Evolutionary conservation across 2,888 invertebrate genomes (phyloP), one percentile per base, ranked within the genome.

Genomic region (Dicranocentrus wangi): DNA sequence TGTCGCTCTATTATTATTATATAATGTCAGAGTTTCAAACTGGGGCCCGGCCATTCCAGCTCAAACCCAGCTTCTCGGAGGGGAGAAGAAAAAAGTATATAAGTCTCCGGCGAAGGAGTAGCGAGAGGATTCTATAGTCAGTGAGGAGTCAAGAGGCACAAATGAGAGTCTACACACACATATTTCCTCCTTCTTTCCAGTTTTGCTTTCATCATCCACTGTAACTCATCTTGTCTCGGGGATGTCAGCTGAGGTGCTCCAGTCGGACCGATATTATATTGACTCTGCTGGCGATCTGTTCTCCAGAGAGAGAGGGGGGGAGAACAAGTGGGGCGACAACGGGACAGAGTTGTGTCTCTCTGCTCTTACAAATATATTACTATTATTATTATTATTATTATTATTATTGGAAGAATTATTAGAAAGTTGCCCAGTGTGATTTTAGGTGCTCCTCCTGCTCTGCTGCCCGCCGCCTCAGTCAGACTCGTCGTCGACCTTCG

Each of bases 291-390:
- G n/a, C n/a, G n/a, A n/a, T n/a, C n/a, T n/a, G n/a, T n/a, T n/a
- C n/a, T n/a, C n/a, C n/a, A n/a, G n/a, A n/a, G n/a, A n/a, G n/a
- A n/a, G n/a, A n/a, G n/a, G n/a, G n/a, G n/a, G n/a, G n/a, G n/a
- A n/a, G n/a, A n/a, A n/a, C n/a, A n/a, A n/a, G n/a, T n/a, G n/a
- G n/a, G n/a, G n/a, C n/a, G n/a, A n/a, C n/a, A n/a, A n/a, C n/a
- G n/a, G n/a, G n/a, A n/a, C n/a, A n/a, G n/a, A n/a, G n/a, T n/a
- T n/a, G n/a, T n/a, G n/a, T n/a, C n/a, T n/a, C n/a, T 39, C 65
- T 66, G 25, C 60, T 27, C 66, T 66, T 43, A 58, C 66, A 75
- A 75, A 75, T 75, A 55, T 75, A 75, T 75, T 75, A 47, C 66
- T n/a, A n/a, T n/a, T n/a, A n/a, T n/a, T n/a, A n/a, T n/a, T n/a